Evolutionary conservation across 92 coral and sea anemone species (phyloP), one percentile per base, ranked within the genome.

Genomic region (Plumapathes pennacea): DNA sequence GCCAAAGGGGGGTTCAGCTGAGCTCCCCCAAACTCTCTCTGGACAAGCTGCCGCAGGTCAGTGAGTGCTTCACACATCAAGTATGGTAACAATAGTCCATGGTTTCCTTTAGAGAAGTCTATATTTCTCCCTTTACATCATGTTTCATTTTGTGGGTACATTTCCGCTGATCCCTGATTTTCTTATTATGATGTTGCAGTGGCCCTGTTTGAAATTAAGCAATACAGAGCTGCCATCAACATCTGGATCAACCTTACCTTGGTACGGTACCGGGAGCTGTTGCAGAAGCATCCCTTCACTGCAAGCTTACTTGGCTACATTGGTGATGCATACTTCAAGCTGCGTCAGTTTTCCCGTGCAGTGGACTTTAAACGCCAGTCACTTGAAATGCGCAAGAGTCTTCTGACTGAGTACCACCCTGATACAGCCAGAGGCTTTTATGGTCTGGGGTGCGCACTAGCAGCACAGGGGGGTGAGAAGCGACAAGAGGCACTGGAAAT

Each of bases 351-450:
- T 33, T 14, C 13, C 23, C 32, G 54, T 31, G 89, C 95, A 10
- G 80, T 54, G 19, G 34, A 21, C 5, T 62, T 25, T 44, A 83
- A 83, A 63, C 27, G 33, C 14, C 25, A 77, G 31, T 62, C 85
- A 0, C 74, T 87, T 32, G 60, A 24, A 13, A 82, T 87, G 95
- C 80, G 95, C 54, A 41, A 25, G 38, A 33, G n/a, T 22, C 41
- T 87, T 17, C 70, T 85, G 36, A 73, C 75, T 15, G 72, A 60
- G 7, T 59, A 82, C 28, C 89, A 87, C 38, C 62, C 58, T 44
- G 95, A 87, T 40, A 87, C 89, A 0, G 95, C 89, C 28, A 76
- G 89, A 48, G 89, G 85, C 3, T 62, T 26, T 12, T 82, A 53
- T 50, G 78, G 90, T 33, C 57, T 87, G 50, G 89, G 82, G 5